Base-by-base conservation (phyloP, 2,888 invertebrate genomes). In the Nysson spinosus region DNA sequence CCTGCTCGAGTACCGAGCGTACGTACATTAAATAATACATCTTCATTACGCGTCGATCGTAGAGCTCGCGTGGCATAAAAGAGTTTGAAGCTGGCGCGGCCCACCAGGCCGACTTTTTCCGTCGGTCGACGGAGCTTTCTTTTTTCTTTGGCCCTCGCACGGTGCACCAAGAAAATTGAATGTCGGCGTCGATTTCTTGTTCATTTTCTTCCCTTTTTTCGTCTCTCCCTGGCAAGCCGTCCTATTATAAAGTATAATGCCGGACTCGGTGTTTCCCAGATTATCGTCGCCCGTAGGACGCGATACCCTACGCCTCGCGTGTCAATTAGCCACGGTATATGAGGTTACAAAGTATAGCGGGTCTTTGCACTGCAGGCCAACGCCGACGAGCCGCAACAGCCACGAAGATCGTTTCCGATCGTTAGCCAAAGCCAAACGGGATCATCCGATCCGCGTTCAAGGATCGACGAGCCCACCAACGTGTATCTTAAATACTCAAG, bases 241-340 rank as follows among this genome's bases (percentile, higher is more conserved):
- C 20, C 72, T 61, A 83, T 83, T 83, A 83, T 75, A 83, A 85
- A 85, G 83, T 85, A 81, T 85, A 85, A 84, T 84, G 72, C 70
- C 75, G 75, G 61, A 64, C 69, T 72, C 56, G 70, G 56, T 77
- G 77, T 75, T 75, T 75, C 75, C 80, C 80, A 81, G 83, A 83
- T 84, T 82, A 82, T 75, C 74, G 77, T 75, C 62, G 72, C 70
- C 75, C 75, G 66, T 61, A 75, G 74, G 65, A 78, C 72, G 78
- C 77, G 78, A 81, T 79, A 81, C 76, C 76, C 69, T 69, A 62
- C 71, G 72, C 74, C 77, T 82, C 80, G 83, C 84, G 83, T 85
- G 85, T 81, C 83, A 81, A 83, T 84, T 84, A 79, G 81, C 79
- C 76, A 81, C 75, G 81, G 79, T 79, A 68, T 74, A 79, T 74